These are phyloP conservation scores for Macrosiphum euphorbiae DNA, from an alignment of 2,888 invertebrate genomes.

Conservation along the genomic window DNA sequence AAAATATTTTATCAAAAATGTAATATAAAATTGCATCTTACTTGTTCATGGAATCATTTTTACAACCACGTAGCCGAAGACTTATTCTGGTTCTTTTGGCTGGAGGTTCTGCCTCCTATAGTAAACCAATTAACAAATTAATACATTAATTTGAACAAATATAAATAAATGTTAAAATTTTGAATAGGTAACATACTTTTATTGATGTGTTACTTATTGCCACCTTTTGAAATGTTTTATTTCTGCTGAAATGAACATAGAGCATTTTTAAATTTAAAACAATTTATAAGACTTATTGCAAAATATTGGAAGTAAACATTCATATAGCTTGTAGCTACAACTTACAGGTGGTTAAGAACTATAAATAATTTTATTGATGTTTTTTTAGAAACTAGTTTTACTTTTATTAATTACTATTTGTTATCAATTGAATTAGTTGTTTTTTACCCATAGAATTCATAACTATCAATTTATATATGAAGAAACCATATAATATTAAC, in stretches of 20 bases:
- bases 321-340: neutral
- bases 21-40: neutral
- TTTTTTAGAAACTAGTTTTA: too few relatives aligned
- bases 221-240: neutral
- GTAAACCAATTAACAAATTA: neutral
- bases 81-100: constrained; percentile 33
- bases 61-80: neutral
- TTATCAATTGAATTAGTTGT: neutral
- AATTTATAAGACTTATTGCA: neutral
- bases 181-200: constrained; percentile 20
- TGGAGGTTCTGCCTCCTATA: neutral
- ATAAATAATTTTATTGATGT: too few relatives aligned
- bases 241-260: constrained; percentile 14
- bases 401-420: too few relatives aligned
- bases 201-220: neutral
- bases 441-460: neutral
- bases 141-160: neutral
- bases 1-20: neutral
- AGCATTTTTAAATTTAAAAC: neutral
- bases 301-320: neutral
- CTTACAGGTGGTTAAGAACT: too few relatives aligned
- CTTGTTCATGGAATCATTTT: neutral
- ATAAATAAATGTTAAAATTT: neutral
- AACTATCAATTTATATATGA: neutral
- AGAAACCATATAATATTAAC: neutral